Conservation (phyloP, 2,113 vertebrate species). For the Archocentrus centrarchus region DNA sequence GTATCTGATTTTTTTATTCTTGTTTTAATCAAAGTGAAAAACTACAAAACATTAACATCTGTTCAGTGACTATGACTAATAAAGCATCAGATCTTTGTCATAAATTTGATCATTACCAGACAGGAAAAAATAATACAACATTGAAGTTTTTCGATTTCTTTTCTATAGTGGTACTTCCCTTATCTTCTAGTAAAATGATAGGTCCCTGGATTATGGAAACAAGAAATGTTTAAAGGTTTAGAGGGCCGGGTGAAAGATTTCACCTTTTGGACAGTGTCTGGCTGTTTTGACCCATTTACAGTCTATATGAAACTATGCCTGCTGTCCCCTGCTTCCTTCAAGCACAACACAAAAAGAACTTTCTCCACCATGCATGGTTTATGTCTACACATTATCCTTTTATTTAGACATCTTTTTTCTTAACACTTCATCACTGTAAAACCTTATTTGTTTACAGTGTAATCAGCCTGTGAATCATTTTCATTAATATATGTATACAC, state of each 20-base stretch:
- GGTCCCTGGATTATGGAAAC: not conserved
- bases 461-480: not conserved
- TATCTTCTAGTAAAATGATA: no score
- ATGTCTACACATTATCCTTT: not conserved
- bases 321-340: not conserved
- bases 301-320: not conserved
- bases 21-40: no score
- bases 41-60: no score
- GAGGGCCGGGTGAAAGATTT: not conserved
- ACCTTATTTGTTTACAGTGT: not conserved
- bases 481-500: no score
- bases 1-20: no score
- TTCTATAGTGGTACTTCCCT: no score
- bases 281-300: not conserved
- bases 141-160: no score
- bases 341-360: not conserved
- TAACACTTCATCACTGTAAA: not conserved
- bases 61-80: no score
- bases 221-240: not conserved
- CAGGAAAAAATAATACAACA: no score
- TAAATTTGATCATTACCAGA: no score
- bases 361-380: no score
- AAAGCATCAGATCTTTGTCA: no score
- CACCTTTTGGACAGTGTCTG: not conserved
- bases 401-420: not conserved